Percentiles rank a stretch among this genome's conserved stretches.
phyloP scores from a whole-genome alignment of 2,113 vertebrate genomes.

The Hypomesus transpacificus region DNA sequence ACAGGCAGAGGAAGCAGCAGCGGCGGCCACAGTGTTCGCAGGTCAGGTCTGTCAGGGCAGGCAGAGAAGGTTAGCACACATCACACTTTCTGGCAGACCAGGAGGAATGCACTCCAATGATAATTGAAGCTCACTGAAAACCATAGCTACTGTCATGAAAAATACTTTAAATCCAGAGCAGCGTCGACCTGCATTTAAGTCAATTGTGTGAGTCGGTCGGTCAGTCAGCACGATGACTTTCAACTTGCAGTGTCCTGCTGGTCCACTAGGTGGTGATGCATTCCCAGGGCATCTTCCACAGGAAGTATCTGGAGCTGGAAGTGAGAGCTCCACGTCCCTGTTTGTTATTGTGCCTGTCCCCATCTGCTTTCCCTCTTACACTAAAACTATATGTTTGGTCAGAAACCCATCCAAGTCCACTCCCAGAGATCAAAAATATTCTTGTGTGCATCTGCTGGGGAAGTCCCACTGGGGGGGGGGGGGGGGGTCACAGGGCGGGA shows the following conservation, averaged over 20 bases:
- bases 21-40: not conserved
- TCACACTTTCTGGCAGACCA: not conserved
- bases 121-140: no score
- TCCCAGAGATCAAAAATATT: slow-evolving; percentile 29
- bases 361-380: slow-evolving; percentile 25
- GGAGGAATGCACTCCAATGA: no score
- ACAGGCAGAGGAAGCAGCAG: slow-evolving; percentile 60
- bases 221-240: no score
- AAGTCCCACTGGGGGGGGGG: slow-evolving; percentile 34
- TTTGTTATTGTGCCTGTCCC: slow-evolving; percentile 11
- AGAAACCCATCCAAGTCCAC: slow-evolving; percentile 9
- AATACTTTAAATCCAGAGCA: no score
- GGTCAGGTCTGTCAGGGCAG: not conserved
- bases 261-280: slow-evolving; percentile 56
- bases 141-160: no score
- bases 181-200: no score
- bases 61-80: not conserved
- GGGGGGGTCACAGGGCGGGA: slow-evolving; percentile 35
- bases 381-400: slow-evolving; percentile 26
- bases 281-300: not conserved
- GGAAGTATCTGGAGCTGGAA: not conserved
- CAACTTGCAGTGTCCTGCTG: not conserved
- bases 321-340: not conserved
- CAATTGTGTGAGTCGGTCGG: no score
- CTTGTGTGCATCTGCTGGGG: slow-evolving; percentile 26